Evolutionary conservation across 1,140 invertebrate species (phyloP).

Genomic region (Parasteatoda tepidariorum): DNA sequence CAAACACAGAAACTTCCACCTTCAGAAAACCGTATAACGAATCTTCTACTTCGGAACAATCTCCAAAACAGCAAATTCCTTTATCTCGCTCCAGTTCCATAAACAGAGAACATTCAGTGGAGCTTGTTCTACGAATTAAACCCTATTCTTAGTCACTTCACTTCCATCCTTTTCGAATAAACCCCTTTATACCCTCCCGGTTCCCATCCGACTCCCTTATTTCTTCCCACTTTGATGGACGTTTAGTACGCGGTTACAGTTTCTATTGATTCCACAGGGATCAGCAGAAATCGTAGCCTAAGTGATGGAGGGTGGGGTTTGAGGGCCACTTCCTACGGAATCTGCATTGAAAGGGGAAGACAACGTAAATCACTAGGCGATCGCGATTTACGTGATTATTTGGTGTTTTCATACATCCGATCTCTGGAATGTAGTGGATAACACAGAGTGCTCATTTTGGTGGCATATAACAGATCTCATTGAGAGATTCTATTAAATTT

Average conservation of each 20-base stretch:
- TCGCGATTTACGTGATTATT: slow-evolving; percentile 15
- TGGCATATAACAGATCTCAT: too few species aligned
- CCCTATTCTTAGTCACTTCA: slow-evolving; percentile 11
- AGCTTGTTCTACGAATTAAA: slow-evolving; percentile 45
- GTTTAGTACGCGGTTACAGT: slow-evolving; percentile 14
- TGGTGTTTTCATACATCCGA: neutral
- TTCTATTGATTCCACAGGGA: slow-evolving; percentile 20
- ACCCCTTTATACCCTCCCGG: neutral
- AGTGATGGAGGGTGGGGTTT: neutral
- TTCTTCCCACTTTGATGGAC: slow-evolving; percentile 5
- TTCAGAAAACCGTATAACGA: too few species aligned
- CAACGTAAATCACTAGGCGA: slow-evolving; percentile 13
- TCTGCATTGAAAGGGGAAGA: slow-evolving; percentile 5
- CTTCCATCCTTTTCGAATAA: too few species aligned
- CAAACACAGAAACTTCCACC: too few species aligned
- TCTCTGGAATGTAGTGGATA: too few species aligned
- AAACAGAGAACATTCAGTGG: slow-evolving; percentile 12
- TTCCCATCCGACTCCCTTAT: neutral
- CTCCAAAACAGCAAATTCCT: neutral
- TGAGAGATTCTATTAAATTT: too few species aligned
- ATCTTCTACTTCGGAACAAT: neutral
- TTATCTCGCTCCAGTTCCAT: neutral
- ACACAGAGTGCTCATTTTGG: slow-evolving; percentile 10
- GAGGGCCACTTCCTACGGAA: too few species aligned
- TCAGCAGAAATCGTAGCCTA: slow-evolving; percentile 19